phyloP scores from a whole-genome alignment of 2,797 vertebrate species.

The Enteromius viviparus region DNA sequence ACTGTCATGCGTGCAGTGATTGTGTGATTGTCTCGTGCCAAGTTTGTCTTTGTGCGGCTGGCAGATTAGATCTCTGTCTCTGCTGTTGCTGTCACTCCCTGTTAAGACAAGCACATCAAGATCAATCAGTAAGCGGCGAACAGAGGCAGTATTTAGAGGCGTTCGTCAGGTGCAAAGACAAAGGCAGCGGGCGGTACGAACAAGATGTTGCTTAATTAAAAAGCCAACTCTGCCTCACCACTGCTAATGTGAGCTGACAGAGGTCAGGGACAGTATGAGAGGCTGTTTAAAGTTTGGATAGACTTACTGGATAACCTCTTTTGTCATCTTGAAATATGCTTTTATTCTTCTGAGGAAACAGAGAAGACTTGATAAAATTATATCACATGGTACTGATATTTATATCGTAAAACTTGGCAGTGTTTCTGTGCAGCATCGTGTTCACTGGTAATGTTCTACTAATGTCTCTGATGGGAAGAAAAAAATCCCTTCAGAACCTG shows the following conservation, averaged over 20 bases:
- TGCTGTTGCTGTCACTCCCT: conserved; percentile 21
- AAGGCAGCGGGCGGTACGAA: conserved; percentile 68
- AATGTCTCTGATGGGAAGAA: background rate
- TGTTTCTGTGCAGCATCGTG: background rate
- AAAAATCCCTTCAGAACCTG: background rate
- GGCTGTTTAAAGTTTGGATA: conserved; percentile 65
- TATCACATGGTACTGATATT: background rate
- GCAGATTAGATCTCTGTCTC: conserved; percentile 33
- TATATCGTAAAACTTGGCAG: background rate
- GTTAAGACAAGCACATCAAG: conserved; percentile 37
- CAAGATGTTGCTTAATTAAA: conserved; percentile 74
- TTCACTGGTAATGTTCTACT: background rate
- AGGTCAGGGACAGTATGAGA: conserved; percentile 67
- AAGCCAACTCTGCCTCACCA: conserved; percentile 72
- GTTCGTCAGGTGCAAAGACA: conserved; percentile 67
- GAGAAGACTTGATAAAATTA: background rate
- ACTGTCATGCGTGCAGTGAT: background rate
- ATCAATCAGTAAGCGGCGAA: conserved; percentile 60
- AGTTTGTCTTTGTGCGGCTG: background rate
- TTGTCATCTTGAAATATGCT: background rate
- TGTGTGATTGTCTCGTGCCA: background rate
- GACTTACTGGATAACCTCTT: background rate
- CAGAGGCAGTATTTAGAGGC: conserved; percentile 65
- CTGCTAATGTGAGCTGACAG: conserved; percentile 77
- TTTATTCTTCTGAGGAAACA: background rate